These are phyloP conservation scores for Megalops cyprinoides DNA, from an alignment of 2,797 vertebrate genomes.

Conservation along the genomic window DNA sequence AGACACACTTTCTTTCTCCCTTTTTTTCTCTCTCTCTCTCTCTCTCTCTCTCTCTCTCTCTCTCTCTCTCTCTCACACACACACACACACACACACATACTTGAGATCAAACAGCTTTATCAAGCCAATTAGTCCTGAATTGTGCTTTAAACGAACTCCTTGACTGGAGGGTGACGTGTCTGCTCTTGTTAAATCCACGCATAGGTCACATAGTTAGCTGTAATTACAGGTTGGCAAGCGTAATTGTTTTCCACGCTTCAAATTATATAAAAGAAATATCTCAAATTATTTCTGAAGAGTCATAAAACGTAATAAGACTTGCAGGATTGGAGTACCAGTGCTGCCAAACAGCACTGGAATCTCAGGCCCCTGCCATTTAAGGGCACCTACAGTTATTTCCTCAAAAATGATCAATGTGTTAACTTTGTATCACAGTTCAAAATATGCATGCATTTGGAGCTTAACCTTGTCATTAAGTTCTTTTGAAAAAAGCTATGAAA, in stretches of 20 bases:
- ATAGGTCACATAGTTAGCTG: not conserved
- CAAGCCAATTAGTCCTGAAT: constrained; percentile 8
- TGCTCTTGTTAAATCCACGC: constrained; percentile 2
- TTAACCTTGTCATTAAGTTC: no score
- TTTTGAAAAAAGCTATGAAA: no score
- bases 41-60: not conserved
- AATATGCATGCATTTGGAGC: not conserved
- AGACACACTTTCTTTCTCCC: constrained; percentile 8
- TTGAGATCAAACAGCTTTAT: constrained; percentile 8
- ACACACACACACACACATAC: not conserved
- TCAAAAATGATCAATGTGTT: not conserved
- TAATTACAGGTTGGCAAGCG: constrained; percentile 14
- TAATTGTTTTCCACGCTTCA: constrained; percentile 7
- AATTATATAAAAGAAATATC: not conserved
- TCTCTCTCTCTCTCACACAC: not conserved
- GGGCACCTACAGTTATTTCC: not conserved
- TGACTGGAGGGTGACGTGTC: not conserved
- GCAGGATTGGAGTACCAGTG: not conserved
- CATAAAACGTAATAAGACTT: constrained; percentile 13
- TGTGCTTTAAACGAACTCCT: constrained; percentile 5
- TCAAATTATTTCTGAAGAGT: constrained; percentile 17
- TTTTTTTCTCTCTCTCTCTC: not conserved
- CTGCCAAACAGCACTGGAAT: not conserved
- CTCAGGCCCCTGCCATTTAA: not conserved
- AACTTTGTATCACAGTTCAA: not conserved